These are phyloP conservation scores for Heterodera filipjevi DNA, from an alignment of 2,888 invertebrate species.

Conservation along the genomic window DNA sequence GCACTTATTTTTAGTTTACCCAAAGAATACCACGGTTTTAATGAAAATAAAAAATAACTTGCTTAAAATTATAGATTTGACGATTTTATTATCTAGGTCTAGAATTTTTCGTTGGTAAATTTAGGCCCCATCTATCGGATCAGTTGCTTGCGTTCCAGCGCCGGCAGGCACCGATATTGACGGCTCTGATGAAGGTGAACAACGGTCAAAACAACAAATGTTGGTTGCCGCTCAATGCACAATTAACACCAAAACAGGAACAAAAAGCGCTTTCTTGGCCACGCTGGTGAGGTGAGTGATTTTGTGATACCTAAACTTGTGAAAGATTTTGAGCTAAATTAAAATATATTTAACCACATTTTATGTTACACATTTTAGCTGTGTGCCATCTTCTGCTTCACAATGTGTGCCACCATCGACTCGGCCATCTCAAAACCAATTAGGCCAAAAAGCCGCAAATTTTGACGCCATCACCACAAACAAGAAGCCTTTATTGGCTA, in stretches of 20 bases:
- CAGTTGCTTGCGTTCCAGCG: neutral
- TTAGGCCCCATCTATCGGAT: neutral
- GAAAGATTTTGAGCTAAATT: no score
- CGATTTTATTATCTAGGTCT: neutral
- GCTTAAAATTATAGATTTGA: no score
- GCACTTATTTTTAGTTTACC: no score
- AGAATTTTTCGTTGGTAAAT: no score
- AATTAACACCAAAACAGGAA: neutral
- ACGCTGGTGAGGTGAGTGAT: neutral
- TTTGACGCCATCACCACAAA: neutral
- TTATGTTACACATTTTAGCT: no score
- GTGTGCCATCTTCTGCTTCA: no score
- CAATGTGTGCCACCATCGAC: no score
- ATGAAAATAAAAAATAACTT: no score
- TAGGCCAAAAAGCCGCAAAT: neutral
- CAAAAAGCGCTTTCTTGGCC: constrained; percentile 4
- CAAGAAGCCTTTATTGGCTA: neutral
- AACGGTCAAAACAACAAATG: neutral
- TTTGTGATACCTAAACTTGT: neutral
- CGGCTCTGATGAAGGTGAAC: neutral
- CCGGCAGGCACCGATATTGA: neutral
- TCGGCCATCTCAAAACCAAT: neutral
- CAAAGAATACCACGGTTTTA: no score
- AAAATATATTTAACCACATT: no score
- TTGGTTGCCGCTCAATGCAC: neutral